phyloP scores from a whole-genome alignment of 1,140 invertebrate genomes.

The Melitaea cinxia region DNA sequence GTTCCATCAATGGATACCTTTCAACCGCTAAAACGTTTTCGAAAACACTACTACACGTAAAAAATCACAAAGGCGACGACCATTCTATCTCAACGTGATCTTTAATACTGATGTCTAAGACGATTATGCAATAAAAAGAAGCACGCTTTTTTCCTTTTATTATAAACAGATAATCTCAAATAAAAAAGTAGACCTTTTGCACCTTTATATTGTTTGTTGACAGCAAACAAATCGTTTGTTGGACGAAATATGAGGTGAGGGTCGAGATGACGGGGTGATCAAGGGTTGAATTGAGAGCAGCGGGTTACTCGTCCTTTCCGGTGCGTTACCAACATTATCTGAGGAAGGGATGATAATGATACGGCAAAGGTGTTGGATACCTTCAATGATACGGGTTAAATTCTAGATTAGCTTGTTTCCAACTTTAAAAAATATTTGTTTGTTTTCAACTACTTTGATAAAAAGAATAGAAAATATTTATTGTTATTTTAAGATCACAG shows the following conservation, averaged over 20 bases:
- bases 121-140: constrained; percentile 68
- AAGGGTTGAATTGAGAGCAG: constrained; percentile 70
- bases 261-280: constrained; percentile 60
- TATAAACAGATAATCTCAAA: constrained; percentile 72
- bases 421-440: neutral
- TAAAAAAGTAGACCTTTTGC: constrained; percentile 59
- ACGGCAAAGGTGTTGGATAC: constrained; percentile 15
- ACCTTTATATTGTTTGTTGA: constrained; percentile 77
- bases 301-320: constrained; percentile 73
- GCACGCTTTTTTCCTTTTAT: constrained; percentile 63
- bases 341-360: constrained; percentile 36
- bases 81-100: constrained; percentile 57
- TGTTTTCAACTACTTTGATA: too few relatives aligned
- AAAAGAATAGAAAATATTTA: too few relatives aligned
- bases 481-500: too few relatives aligned
- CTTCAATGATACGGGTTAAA: neutral
- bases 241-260: constrained; percentile 58
- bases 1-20: constrained; percentile 58
- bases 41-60: constrained; percentile 62
- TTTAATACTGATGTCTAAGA: constrained; percentile 66
- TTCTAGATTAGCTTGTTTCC: constrained; percentile 13
- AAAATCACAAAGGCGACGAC: constrained; percentile 51
- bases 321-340: constrained; percentile 55
- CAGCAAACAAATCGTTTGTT: constrained; percentile 79
- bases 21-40: constrained; percentile 67